These are phyloP conservation scores for Mesochorus sp. DNA, from an alignment of 2,888 invertebrate genomes.

Conservation along the genomic window DNA sequence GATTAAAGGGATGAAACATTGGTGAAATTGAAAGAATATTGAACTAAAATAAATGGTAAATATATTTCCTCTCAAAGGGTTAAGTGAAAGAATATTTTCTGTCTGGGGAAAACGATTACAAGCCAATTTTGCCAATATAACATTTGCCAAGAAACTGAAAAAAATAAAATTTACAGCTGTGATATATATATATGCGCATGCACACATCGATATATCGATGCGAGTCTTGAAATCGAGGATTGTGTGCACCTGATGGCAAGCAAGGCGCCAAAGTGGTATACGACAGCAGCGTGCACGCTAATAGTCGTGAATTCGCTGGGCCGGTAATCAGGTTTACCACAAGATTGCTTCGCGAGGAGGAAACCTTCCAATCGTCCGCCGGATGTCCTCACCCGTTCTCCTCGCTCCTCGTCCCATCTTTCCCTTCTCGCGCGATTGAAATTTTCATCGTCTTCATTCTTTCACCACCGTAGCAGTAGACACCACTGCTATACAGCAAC, in stretches of 20 bases:
- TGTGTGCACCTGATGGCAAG: slow-evolving; percentile 34
- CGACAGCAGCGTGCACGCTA: slow-evolving; percentile 65
- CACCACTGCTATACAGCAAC: background rate
- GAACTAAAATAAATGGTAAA: background rate
- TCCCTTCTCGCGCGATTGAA: slow-evolving; percentile 37
- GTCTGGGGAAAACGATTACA: too few relatives aligned
- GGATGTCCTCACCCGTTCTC: slow-evolving; percentile 76
- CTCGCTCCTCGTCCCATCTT: slow-evolving; percentile 51
- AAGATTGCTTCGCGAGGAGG: slow-evolving; percentile 81
- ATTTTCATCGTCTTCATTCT: slow-evolving; percentile 44
- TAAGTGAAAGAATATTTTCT: too few relatives aligned
- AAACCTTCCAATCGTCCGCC: slow-evolving; percentile 81
- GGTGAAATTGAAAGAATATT: too few relatives aligned
- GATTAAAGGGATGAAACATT: too few relatives aligned
- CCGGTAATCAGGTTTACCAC: slow-evolving; percentile 81
- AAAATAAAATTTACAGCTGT: too few relatives aligned
- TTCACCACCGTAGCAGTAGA: slow-evolving; percentile 13
- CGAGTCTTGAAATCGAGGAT: slow-evolving; percentile 25
- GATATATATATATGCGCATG: background rate
- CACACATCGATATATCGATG: background rate
- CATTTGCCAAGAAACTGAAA: too few relatives aligned
- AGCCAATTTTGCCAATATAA: too few relatives aligned
- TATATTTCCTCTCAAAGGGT: too few relatives aligned
- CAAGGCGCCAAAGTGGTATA: slow-evolving; percentile 26
- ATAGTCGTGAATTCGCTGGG: slow-evolving; percentile 75